A percentile compares a stretch with the other conserved stretches of the same genome.
Conservation (phyloP, 2,797 vertebrate genomes). For the Oryzias sinensis region DNA sequence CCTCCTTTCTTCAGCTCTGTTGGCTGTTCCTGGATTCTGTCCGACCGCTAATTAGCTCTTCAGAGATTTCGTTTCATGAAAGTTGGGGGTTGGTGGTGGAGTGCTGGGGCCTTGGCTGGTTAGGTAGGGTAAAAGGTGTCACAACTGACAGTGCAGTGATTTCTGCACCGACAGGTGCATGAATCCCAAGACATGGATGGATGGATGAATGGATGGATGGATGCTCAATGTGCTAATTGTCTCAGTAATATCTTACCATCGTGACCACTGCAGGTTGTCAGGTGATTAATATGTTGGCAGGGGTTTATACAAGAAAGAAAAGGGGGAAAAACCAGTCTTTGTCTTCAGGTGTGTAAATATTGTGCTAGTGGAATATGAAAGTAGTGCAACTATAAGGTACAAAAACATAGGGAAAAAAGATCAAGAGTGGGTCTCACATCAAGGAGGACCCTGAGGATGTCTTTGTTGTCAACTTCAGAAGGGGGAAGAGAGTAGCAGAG, state of each 20-base stretch:
- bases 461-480: constrained; percentile 99
- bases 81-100: constrained; percentile 58
- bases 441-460: constrained; percentile 99
- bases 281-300: constrained; percentile 77
- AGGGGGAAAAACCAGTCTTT: constrained; percentile 84
- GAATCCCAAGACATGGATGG: constrained; percentile 15
- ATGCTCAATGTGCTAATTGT: constrained; percentile 30
- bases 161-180: constrained; percentile 30
- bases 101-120: constrained; percentile 78
- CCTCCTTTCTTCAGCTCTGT: constrained; percentile 90
- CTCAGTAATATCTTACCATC: constrained; percentile 55
- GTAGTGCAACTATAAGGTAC: constrained; percentile 98
- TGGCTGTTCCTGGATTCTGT: constrained; percentile 91
- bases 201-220: constrained; percentile 30
- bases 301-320: constrained; percentile 79
- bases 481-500: constrained; percentile 98
- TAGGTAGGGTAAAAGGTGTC: constrained; percentile 48
- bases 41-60: constrained; percentile 99
- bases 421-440: constrained; percentile 99
- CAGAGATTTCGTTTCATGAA: constrained; percentile 98
- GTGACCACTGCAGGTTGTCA: constrained; percentile 59
- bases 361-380: constrained; percentile 99
- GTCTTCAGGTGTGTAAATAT: constrained; percentile 99
- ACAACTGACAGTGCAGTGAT: constrained; percentile 40
- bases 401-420: constrained; percentile 98